A percentile compares a stretch with the other conserved stretches of the same genome.
Evolutionary conservation across 1,140 invertebrate genomes (phyloP).

Genomic region (Popillia japonica): DNA sequence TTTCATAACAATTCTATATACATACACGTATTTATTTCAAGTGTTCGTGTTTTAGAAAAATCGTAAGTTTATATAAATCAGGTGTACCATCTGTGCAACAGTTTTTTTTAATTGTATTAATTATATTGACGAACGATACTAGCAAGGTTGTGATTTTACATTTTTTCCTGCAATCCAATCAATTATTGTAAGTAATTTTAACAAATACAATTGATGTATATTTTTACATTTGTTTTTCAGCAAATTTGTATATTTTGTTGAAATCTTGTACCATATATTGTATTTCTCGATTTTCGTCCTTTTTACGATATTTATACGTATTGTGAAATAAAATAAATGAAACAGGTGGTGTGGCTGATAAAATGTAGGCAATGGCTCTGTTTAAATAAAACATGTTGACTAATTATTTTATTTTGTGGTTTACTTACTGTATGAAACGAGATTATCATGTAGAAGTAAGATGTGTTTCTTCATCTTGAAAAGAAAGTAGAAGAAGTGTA

Average conservation of each 20-base stretch:
- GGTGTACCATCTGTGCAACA: conserved; percentile 36
- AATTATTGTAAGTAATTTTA: conserved; percentile 19
- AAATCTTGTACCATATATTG: conserved; percentile 18
- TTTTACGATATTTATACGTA: conserved; percentile 33
- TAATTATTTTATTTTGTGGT: conserved; percentile 21
- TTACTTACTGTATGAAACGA: neutral
- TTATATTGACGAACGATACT: neutral
- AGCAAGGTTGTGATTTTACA: conserved; percentile 22
- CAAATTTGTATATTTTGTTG: conserved; percentile 29
- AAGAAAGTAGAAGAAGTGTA: too few species aligned
- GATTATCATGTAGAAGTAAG: too few species aligned
- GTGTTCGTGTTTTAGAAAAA: neutral
- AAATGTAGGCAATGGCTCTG: conserved; percentile 38
- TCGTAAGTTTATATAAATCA: conserved; percentile 17
- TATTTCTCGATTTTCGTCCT: conserved; percentile 21
- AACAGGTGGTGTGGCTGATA: conserved; percentile 36
- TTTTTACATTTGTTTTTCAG: conserved; percentile 27
- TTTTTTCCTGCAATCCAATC: neutral
- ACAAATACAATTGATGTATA: conserved; percentile 15
- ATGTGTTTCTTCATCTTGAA: too few species aligned
- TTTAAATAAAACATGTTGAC: conserved; percentile 38
- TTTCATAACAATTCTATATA: neutral
- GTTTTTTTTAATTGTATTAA: neutral
- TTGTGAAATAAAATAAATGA: conserved; percentile 25
- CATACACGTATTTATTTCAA: conserved; percentile 11